These are phyloP conservation scores for Electrona antarctica DNA, from an alignment of 2,113 vertebrate species.

Conservation along the genomic window DNA sequence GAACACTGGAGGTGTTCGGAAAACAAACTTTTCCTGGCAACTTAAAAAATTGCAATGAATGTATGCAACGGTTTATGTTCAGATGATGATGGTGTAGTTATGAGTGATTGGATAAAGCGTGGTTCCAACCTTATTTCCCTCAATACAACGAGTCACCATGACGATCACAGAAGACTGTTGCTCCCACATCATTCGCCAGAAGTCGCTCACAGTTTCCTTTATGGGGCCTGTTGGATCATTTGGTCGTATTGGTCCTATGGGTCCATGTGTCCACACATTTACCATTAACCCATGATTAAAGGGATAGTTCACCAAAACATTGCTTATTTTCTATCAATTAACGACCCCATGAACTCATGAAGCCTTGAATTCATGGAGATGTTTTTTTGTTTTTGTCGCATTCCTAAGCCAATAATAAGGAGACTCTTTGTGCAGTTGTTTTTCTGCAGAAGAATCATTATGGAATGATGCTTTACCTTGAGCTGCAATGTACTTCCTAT, in stretches of 20 bases:
- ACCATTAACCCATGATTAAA: too few relatives aligned
- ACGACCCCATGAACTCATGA: too few relatives aligned
- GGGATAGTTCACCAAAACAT: too few relatives aligned
- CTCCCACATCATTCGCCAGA: constrained; percentile 99
- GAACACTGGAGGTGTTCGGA: too few relatives aligned
- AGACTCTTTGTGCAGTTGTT: not conserved
- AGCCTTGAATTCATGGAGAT: too few relatives aligned
- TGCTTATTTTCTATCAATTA: too few relatives aligned
- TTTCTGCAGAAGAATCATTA: not conserved
- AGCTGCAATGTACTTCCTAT: constrained; percentile 95
- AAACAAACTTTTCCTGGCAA: too few relatives aligned
- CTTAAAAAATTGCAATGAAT: too few relatives aligned
- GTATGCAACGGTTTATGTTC: too few relatives aligned
- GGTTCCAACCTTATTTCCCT: constrained; percentile 87
- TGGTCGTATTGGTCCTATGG: too few relatives aligned
- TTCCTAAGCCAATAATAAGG: constrained; percentile 64
- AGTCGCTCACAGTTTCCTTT: constrained; percentile 91
- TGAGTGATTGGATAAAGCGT: not conserved
- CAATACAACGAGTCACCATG: constrained; percentile 97
- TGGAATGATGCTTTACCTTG: constrained; percentile 82
- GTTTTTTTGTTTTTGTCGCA: constrained; percentile 69
- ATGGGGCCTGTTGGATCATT: constrained; percentile 81
- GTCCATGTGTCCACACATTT: constrained; percentile 78
- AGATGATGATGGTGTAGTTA: too few relatives aligned
- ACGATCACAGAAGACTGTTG: constrained; percentile 95